Evolutionary conservation across 2,888 invertebrate species (phyloP).

Genomic region (Oligia latruncula): DNA sequence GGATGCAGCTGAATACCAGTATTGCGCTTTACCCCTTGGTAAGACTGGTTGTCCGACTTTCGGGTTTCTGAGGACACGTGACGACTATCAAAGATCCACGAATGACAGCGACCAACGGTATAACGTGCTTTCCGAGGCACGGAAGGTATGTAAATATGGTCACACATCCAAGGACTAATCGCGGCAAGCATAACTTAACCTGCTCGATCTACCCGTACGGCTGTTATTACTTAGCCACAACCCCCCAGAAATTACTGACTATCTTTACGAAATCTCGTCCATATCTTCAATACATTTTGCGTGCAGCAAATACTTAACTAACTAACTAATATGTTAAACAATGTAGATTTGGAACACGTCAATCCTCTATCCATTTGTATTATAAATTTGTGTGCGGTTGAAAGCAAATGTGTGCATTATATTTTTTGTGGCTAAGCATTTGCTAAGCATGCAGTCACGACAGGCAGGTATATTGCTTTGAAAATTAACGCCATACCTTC

Average conservation of each 20-base stretch:
- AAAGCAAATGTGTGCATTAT: constrained; percentile 49
- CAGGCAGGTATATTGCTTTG: constrained; percentile 37
- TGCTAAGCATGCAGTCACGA: constrained; percentile 53
- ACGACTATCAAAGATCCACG: no score
- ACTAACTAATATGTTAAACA: constrained; percentile 13
- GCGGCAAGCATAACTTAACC: no score
- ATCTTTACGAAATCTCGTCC: constrained; percentile 16
- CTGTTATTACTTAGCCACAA: not conserved
- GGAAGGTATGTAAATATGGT: no score
- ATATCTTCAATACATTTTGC: constrained; percentile 29
- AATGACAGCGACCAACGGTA: no score
- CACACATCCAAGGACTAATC: no score
- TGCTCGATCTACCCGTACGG: no score
- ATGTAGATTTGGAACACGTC: constrained; percentile 59
- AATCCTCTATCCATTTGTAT: constrained; percentile 61
- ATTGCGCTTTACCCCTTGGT: no score
- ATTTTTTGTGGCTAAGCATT: constrained; percentile 54
- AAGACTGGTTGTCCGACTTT: no score
- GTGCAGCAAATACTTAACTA: constrained; percentile 39
- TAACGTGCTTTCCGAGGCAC: no score
- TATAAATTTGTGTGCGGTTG: constrained; percentile 46
- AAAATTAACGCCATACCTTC: constrained; percentile 50
- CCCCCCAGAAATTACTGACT: constrained; percentile 1
- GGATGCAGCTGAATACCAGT: no score
- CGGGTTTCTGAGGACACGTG: no score